Evolutionary conservation across 2,888 invertebrate species (phyloP).

Genomic region (Horisme vitalbata): DNA sequence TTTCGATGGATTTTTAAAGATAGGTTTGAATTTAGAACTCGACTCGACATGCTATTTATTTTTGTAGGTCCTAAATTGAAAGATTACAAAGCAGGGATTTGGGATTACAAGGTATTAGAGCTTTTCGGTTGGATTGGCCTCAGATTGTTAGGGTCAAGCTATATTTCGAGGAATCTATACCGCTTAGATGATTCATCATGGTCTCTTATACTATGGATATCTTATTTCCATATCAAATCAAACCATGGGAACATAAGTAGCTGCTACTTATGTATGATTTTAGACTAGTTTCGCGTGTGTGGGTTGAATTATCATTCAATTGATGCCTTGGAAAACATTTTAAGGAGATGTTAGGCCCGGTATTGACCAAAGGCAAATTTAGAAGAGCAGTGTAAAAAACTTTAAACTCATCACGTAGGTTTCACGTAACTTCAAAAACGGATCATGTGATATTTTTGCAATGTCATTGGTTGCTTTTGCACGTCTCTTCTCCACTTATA

Average conservation of each 20-base stretch:
- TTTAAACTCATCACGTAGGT: too few species aligned
- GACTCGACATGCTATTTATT: slow-evolving; percentile 52
- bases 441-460: too few species aligned
- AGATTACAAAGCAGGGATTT: slow-evolving; percentile 56
- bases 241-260: slow-evolving; percentile 17
- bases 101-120: slow-evolving; percentile 50
- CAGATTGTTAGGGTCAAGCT: slow-evolving; percentile 10
- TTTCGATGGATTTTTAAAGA: slow-evolving; percentile 60
- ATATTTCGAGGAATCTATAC: slow-evolving; percentile 10
- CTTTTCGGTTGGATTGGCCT: slow-evolving; percentile 20
- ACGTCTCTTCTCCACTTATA: too few species aligned
- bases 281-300: not conserved
- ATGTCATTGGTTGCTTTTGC: too few species aligned
- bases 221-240: slow-evolving; percentile 4
- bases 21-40: slow-evolving; percentile 44
- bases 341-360: too few species aligned
- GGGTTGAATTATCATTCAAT: too few species aligned
- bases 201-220: slow-evolving; percentile 7
- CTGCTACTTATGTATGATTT: slow-evolving; percentile 9
- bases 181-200: slow-evolving; percentile 16
- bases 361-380: too few species aligned
- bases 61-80: slow-evolving; percentile 61
- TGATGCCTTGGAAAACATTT: too few species aligned
- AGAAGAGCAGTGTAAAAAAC: too few species aligned
- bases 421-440: too few species aligned